Base-by-base conservation (phyloP, 2,113 vertebrate genomes). In the Pomatorhinus ruficollis region DNA sequence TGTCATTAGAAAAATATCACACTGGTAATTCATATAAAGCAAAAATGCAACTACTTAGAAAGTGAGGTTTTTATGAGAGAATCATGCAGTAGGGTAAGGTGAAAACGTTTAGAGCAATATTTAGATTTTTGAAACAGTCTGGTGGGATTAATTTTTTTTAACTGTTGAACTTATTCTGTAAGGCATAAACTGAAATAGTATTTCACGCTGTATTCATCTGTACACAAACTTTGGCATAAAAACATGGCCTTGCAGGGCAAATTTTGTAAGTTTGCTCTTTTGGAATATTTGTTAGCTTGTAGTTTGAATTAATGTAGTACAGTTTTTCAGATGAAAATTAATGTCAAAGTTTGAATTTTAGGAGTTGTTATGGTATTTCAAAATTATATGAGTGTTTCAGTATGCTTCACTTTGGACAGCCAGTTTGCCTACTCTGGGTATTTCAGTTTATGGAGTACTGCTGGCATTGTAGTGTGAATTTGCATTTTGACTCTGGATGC, bases 41-140 rank as follows among this genome's bases (percentile, higher is more conserved):
- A 65, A 83, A 95, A 95, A 78, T 63, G 13, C 39, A 79, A 15
- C 52, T 59, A 27, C 31, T 74, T 56, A 63, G 54, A 57, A 70
- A 74, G 22, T 49, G 14, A 72, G 30, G 1, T n/a, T 64, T 61
- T 61, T 52, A 10, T 60, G 66, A 60, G 66, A 19, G 54, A 30
- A 5, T 52, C 31, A 52, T 84, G 18, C 8, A 30, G n/a, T 53
- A 68, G 40, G 5, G 2, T 88, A 63, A 93, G 47, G 31, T 68
- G 35, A 74, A 71, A 84, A 66, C 40, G 12, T 5, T 4, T 37
- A 30, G 50, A 61, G 42, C 28, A 47, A 3, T 85, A 45, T 20
- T 35, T 57, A 21, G 24, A 40, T 89, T 90, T 85, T 76, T 92
- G 54, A 69, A 90, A 85, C 31, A 24, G 13, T 39, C 45, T 19